These are phyloP conservation scores for Heteromormyrus szaboi DNA, from an alignment of 2,797 vertebrate genomes.

Conservation along the genomic window DNA sequence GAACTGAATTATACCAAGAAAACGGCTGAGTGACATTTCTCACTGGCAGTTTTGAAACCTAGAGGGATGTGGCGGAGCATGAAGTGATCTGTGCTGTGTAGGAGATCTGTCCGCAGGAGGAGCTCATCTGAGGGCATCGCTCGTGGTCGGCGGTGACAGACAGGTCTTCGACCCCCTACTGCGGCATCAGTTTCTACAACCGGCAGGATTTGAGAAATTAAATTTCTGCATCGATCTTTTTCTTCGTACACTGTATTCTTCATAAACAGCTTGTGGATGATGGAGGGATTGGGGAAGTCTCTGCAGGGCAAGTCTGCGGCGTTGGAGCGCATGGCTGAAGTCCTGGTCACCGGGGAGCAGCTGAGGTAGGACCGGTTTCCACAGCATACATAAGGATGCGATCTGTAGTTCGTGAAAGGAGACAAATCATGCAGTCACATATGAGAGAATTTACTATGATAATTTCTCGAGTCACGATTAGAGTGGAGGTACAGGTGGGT, in stretches of 20 bases:
- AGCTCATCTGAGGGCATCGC: neutral
- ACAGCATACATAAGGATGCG: neutral
- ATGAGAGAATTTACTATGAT: neutral
- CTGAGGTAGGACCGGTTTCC: slow-evolving; percentile 69
- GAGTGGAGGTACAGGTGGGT: neutral
- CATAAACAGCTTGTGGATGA: slow-evolving; percentile 33
- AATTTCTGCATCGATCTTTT: neutral
- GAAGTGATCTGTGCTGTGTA: neutral
- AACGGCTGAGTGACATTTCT: neutral
- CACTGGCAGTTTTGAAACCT: neutral
- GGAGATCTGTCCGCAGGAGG: neutral
- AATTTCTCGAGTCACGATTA: neutral
- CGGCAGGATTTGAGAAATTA: neutral
- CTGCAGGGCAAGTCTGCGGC: slow-evolving; percentile 82
- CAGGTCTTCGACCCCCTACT: neutral
- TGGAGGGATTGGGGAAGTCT: slow-evolving; percentile 70
- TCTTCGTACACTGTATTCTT: neutral
- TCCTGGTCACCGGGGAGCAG: slow-evolving; percentile 89
- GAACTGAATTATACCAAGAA: neutral
- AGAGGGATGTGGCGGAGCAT: neutral
- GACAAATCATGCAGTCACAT: neutral
- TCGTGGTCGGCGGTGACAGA: neutral
- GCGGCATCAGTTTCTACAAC: neutral
- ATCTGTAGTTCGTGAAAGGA: neutral
- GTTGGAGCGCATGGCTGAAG: slow-evolving; percentile 90